Evolutionary conservation across 2,888 invertebrate species (phyloP), one percentile per base, ranked within the genome.

Genomic region (Tipula vernalis): DNA sequence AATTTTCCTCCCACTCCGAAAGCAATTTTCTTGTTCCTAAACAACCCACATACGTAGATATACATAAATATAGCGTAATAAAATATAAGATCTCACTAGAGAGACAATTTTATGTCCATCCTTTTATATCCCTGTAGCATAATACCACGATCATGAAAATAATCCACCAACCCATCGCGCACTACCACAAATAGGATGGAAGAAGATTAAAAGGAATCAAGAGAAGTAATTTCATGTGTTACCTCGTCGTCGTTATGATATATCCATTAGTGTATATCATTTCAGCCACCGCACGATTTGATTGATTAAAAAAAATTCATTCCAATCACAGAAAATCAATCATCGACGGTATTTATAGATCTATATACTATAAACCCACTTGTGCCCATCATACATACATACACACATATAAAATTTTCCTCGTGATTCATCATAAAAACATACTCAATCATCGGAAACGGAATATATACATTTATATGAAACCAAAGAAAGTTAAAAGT

Each of bases 361-460:
- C 71, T 28, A 71, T 71, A 28, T 28, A 28, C 28, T 28, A 28
- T 2, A 28, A 28, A 28, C 28, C 28, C 28, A 28, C 28, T 28
- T 28, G 28, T 28, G 28, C 28, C 28, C 28, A 28, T 28, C 28
- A 51, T 4, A 51, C n/a, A 28, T 28, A 6, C 71, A 4, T 28
- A 3, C 71, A 18, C 28, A 51, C 18, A 71, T 51, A 44, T 5
- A 44, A 15, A 28, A 71, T 28, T 28, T 71, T 71, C 71, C 28
- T 71, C 71, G 71, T 71, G 71, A 71, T 71, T 71, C 71, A 71
- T 71, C 71, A 71, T 71, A 71, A 71, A 71, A 71, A 71, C 71
- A 71, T 71, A 71, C 71, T 71, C 71, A 71, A 71, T 71, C 71
- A 71, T 71, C 71, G 71, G 71, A 71, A 71, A 71, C 71, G 71